Evolutionary conservation across 64 coral and sea anemone species (phyloP).

Genomic region (Montipora capricornis): DNA sequence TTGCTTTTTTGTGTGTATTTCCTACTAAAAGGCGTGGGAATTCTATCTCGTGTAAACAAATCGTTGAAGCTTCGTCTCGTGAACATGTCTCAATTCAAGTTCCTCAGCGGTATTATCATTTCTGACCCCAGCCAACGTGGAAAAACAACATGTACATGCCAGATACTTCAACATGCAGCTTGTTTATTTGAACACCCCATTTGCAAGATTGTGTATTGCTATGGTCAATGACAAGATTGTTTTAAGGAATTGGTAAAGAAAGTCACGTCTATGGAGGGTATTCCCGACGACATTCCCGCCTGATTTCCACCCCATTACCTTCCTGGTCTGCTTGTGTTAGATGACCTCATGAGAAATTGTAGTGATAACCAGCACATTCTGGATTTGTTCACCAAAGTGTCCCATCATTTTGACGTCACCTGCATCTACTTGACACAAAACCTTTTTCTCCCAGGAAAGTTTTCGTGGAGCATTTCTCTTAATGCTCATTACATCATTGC

Average conservation of each 20-base stretch:
- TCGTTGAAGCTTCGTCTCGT: neutral
- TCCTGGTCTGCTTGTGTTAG: slow-evolving; percentile 50
- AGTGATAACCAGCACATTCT: slow-evolving; percentile 8
- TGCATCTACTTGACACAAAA: too few species aligned
- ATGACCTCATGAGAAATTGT: slow-evolving; percentile 63
- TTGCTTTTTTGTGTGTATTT: neutral
- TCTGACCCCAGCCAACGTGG: neutral
- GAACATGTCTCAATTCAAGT: slow-evolving; percentile 17
- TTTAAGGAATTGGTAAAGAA: neutral
- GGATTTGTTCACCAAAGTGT: slow-evolving; percentile 49
- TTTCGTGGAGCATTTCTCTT: slow-evolving; percentile 34
- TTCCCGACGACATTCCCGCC: slow-evolving; percentile 25
- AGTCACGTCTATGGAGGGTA: slow-evolving; percentile 11
- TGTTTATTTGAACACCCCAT: slow-evolving; percentile 36
- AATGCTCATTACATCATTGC: slow-evolving; percentile 41
- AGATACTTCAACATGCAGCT: neutral
- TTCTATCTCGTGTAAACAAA: neutral
- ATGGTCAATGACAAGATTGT: slow-evolving; percentile 18
- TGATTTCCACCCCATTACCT: neutral
- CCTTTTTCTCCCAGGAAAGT: neutral
- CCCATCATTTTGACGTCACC: slow-evolving; percentile 21
- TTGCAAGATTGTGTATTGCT: slow-evolving; percentile 20
- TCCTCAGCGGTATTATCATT: neutral
- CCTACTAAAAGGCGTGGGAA: neutral
- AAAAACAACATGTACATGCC: neutral